Evolutionary conservation across 2,113 vertebrate genomes (phyloP).

Genomic region (Chelonoidis abingdonii): DNA sequence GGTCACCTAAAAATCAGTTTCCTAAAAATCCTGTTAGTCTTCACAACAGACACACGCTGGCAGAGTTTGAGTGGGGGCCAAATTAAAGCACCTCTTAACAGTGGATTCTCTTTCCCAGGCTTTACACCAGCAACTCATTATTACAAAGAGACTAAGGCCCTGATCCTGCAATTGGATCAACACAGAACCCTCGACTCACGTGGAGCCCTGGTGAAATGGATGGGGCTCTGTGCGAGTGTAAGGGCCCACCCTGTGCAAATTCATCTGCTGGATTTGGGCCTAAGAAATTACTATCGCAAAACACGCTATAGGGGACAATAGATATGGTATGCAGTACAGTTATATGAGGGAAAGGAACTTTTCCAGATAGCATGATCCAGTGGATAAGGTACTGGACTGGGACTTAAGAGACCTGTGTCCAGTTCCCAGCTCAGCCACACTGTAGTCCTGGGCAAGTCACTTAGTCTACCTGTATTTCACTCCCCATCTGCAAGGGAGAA

Average conservation of each 20-base stretch:
- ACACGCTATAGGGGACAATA: background rate
- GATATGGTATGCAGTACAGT: background rate
- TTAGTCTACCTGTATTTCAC: background rate
- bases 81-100: background rate
- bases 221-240: background rate
- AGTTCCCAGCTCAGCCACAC: background rate
- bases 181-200: background rate
- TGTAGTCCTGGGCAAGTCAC: background rate
- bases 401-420: background rate
- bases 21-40: background rate
- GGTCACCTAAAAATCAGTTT: background rate
- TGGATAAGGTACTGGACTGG: background rate
- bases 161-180: background rate
- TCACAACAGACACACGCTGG: background rate
- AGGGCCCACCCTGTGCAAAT: background rate
- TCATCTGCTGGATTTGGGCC: background rate
- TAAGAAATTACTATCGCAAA: background rate
- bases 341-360: background rate
- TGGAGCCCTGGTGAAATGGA: background rate
- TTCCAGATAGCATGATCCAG: background rate
- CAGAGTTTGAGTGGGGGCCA: background rate
- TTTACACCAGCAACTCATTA: background rate
- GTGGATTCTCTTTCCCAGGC: background rate
- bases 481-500: background rate
- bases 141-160: background rate